Percentiles rank a stretch among this genome's conserved stretches.
phyloP scores from a whole-genome alignment of 1,140 invertebrate genomes.

The Battus philenor region DNA sequence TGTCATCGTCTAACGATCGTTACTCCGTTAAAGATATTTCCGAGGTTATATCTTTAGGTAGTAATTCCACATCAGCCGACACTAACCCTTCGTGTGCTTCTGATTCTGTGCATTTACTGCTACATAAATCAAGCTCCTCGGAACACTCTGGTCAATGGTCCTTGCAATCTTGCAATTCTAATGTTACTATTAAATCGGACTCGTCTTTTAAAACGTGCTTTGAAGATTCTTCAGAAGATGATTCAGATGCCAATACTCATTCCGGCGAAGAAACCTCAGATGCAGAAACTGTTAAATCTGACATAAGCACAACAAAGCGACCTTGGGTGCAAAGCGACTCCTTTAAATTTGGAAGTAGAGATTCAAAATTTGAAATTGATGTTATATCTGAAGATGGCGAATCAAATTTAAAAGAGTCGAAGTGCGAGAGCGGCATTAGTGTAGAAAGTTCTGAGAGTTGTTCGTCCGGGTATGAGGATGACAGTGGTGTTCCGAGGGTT shows the following conservation, averaged over 20 bases:
- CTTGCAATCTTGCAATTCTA: constrained; percentile 58
- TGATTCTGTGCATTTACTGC: constrained; percentile 42
- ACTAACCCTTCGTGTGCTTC: constrained; percentile 52
- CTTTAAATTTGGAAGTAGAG: constrained; percentile 47
- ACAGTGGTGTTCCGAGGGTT: constrained; percentile 55
- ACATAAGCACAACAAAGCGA: constrained; percentile 51
- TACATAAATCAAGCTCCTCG: constrained; percentile 59
- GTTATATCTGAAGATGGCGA: constrained; percentile 37
- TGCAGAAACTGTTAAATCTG: constrained; percentile 61
- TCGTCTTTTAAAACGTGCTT: constrained; percentile 59
- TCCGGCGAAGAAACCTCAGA: constrained; percentile 59
- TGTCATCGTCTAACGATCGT: constrained; percentile 44
- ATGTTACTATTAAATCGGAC: constrained; percentile 59
- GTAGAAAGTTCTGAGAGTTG: constrained; percentile 47
- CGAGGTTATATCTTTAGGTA: constrained; percentile 54
- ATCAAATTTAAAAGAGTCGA: constrained; percentile 28
- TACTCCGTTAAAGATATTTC: constrained; percentile 66
- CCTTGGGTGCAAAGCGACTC: constrained; percentile 66
- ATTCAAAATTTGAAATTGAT: constrained; percentile 29
- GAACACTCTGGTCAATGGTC: constrained; percentile 68
- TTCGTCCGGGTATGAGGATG: constrained; percentile 48
- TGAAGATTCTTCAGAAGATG: constrained; percentile 58
- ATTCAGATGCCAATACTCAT: constrained; percentile 55
- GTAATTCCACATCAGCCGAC: constrained; percentile 48
- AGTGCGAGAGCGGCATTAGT: constrained; percentile 56